Evolutionary conservation across 2,113 vertebrate species (phyloP), one percentile per base, ranked within the genome.

Genomic region (Anser cygnoides): DNA sequence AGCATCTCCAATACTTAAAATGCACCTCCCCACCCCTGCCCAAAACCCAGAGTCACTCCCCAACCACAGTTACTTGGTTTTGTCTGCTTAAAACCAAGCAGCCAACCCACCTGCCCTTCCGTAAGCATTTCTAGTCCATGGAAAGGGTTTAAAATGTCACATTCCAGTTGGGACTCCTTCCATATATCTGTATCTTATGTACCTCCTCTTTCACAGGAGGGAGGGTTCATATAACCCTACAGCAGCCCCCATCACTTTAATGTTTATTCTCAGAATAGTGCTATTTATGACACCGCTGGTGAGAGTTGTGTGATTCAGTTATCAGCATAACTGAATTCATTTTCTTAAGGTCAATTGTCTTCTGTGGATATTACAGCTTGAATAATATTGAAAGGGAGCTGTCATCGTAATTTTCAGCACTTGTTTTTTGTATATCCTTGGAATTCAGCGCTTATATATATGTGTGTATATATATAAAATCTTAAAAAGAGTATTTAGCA

Each of bases 221-320:
- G 20, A 79, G 59, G 67, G 88, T 80, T 86, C 92, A 44, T 19
- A 33, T 10, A 95, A 92, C 81, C 81, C 77, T 68, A 49, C 37
- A 84, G 67, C 65, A 92, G 87, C 81, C 71, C 84, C 91, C 75
- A 14, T 61, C 89, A 71, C 92, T 92, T 84, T 18, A 75, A 81
- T 49, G 74, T 79, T 95, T 91, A 92, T 91, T 95, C 93, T 89
- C 84, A 91, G 93, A 92, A 82, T 72, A 75, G 43, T 91, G 94
- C 93, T 96, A 95, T 95, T 95, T 93, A 89, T 95, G 94, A 92
- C 71, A 87, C 62, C 0, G 0, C 87, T 91, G 81, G 70, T 37
- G 66, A 93, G 86, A 92, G 84, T 84, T 92, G 73, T 65, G 76
- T 46, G 77, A 95, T 93, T 91, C 86, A 68, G 89, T 91, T 90